These are phyloP conservation scores for Urocolius indicus DNA, from an alignment of 2,113 vertebrate genomes.

Conservation along the genomic window DNA sequence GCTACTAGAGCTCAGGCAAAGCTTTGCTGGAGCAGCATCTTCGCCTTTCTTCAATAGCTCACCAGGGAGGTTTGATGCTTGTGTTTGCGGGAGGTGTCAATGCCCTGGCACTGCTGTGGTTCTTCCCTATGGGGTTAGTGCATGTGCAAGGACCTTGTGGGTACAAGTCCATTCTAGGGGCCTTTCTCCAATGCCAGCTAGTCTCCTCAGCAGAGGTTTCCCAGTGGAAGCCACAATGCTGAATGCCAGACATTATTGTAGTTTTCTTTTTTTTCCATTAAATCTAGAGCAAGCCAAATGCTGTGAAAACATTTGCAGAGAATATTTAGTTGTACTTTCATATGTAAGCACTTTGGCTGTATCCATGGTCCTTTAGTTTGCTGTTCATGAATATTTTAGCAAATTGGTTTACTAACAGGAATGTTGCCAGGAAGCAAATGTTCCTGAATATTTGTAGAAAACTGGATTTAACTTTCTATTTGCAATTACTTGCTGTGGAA, in stretches of 20 bases:
- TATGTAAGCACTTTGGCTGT: neutral
- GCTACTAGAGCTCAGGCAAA: neutral
- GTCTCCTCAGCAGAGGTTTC: neutral
- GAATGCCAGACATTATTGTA: neutral
- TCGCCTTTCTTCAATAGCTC: neutral
- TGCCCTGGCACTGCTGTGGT: rapidly evolving
- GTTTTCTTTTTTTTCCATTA: neutral
- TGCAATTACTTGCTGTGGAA: neutral
- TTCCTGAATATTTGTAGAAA: slow-evolving; percentile 30
- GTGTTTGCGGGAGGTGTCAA: neutral
- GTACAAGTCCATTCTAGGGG: rapidly evolving
- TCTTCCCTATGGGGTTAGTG: neutral
- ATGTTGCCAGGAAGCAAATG: slow-evolving; percentile 37
- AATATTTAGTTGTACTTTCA: neutral
- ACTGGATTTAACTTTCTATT: neutral
- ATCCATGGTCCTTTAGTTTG: neutral
- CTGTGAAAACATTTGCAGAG: neutral
- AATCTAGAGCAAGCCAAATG: neutral
- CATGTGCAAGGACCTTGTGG: neutral
- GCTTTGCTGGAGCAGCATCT: neutral
- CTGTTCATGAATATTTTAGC: slow-evolving; percentile 57
- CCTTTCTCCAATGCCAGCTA: neutral
- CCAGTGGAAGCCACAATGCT: neutral
- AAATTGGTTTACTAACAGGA: slow-evolving; percentile 45
- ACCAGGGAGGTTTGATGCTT: rapidly evolving